Conservation (phyloP, 1,140 invertebrate species). For the Wiebesia pumilae region DNA sequence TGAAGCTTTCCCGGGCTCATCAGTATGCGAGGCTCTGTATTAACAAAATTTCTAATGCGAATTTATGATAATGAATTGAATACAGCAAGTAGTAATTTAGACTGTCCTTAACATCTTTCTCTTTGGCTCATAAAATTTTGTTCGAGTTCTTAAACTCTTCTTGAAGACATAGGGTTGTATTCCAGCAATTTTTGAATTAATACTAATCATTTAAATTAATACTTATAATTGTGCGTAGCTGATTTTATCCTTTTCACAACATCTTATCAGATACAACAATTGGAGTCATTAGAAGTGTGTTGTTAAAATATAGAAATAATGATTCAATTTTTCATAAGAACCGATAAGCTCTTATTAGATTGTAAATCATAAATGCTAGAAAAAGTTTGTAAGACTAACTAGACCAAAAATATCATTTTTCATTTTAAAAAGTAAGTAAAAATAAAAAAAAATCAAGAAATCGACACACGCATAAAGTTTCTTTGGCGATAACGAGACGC, state of each 20-base stretch:
- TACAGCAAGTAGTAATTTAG: background rate
- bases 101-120: background rate
- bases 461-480: slow-evolving; percentile 6
- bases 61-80: slow-evolving; percentile 65
- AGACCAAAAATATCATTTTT: background rate
- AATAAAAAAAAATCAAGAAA: background rate
- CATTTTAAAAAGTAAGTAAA: background rate
- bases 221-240: too few species aligned
- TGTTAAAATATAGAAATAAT: too few species aligned
- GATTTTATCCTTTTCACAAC: too few species aligned
- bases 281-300: too few species aligned
- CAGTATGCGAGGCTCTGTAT: slow-evolving; percentile 61
- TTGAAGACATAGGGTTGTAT: background rate
- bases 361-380: too few species aligned
- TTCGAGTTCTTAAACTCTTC: background rate
- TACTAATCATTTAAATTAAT: too few species aligned
- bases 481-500: background rate
- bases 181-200: background rate
- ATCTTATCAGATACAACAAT: too few species aligned
- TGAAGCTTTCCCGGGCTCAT: slow-evolving; percentile 65
- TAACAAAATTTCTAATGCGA: slow-evolving; percentile 69
- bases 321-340: too few species aligned
- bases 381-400: too few species aligned
- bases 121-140: background rate
- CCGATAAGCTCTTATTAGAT: too few species aligned